phyloP scores from a whole-genome alignment of 2,113 vertebrate species.

The Oncorhynchus nerka region DNA sequence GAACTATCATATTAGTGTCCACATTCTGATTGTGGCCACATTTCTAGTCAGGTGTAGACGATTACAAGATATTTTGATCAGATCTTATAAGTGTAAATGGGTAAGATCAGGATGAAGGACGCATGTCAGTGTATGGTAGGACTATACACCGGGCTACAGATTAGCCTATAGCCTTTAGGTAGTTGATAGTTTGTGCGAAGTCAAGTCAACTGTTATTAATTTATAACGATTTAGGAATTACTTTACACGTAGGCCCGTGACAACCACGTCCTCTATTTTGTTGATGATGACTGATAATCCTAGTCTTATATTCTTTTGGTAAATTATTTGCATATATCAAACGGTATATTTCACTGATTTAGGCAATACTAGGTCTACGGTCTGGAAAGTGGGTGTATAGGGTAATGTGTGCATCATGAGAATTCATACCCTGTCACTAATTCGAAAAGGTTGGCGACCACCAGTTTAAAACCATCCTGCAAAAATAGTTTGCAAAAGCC shows the following conservation, averaged over 20 bases:
- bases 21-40: too few relatives aligned
- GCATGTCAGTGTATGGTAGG: too few relatives aligned
- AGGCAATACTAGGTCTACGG: neutral
- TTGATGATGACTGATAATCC: neutral
- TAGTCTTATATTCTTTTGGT: neutral
- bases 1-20: too few relatives aligned
- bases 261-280: neutral
- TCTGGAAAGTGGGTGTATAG: neutral
- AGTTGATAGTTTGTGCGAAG: neutral
- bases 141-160: too few relatives aligned
- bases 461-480: neutral
- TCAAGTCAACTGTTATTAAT: conserved; percentile 2
- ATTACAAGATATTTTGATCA: too few relatives aligned
- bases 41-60: too few relatives aligned
- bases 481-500: neutral
- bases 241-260: neutral
- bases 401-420: neutral
- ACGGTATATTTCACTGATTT: neutral
- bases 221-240: neutral
- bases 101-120: too few relatives aligned
- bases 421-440: neutral
- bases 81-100: too few relatives aligned
- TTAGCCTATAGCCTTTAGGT: too few relatives aligned
- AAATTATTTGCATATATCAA: neutral
- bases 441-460: neutral